Conservation (phyloP, 2,888 invertebrate genomes). For the Cabera pusaria region DNA sequence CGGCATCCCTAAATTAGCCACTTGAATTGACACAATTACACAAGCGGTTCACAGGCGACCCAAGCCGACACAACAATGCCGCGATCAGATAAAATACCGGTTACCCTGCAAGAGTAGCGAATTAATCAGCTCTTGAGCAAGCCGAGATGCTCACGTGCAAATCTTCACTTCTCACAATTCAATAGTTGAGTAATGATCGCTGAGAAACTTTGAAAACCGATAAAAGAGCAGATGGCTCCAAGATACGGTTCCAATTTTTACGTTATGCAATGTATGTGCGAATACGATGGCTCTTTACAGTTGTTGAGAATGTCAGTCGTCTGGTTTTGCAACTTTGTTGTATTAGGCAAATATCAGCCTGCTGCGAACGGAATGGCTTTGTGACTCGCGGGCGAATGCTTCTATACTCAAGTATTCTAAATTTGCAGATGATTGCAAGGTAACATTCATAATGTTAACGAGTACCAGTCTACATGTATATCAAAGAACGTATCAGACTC, state of each 20-base stretch:
- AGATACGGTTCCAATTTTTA: slow-evolving; percentile 30
- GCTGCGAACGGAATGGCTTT: no score
- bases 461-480: no score
- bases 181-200: slow-evolving; percentile 41
- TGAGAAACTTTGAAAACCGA: slow-evolving; percentile 32
- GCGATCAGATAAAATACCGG: slow-evolving; percentile 28
- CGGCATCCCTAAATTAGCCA: slow-evolving; percentile 17
- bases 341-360: slow-evolving; percentile 69
- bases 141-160: slow-evolving; percentile 42
- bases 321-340: slow-evolving; percentile 64
- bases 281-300: slow-evolving; percentile 44
- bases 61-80: slow-evolving; percentile 28
- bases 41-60: slow-evolving; percentile 23
- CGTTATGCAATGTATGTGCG: slow-evolving; percentile 38
- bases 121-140: slow-evolving; percentile 40
- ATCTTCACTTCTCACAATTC: slow-evolving; percentile 56
- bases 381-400: no score
- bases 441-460: no score
- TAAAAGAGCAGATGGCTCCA: slow-evolving; percentile 20
- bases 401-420: no score
- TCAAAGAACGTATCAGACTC: no score
- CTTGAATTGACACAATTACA: slow-evolving; percentile 23
- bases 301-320: slow-evolving; percentile 73
- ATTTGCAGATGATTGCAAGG: no score
- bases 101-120: slow-evolving; percentile 29